Evolutionary conservation across 2,888 invertebrate genomes (phyloP).

Genomic region (Trachelus troglodyta): DNA sequence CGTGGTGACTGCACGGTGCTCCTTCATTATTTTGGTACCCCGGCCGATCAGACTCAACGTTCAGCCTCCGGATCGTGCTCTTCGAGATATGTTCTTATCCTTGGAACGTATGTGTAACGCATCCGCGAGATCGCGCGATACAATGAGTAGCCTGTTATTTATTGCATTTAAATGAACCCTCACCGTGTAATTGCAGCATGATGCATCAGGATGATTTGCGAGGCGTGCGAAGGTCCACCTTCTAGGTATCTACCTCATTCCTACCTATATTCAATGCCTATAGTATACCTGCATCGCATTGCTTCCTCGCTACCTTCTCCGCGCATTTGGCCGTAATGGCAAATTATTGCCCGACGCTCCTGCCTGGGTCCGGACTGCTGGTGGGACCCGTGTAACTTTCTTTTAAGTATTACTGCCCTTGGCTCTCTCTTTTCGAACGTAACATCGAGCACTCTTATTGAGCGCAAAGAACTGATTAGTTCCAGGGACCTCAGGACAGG

Average conservation of each 20-base stretch:
- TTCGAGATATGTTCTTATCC: not conserved
- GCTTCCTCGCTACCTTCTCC: not conserved
- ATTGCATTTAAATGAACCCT: slow-evolving; percentile 64
- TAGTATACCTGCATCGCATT: not conserved
- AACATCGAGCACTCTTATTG: not conserved
- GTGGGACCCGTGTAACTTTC: not conserved
- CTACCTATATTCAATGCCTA: not conserved
- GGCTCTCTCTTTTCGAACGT: not conserved
- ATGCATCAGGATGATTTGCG: slow-evolving; percentile 64
- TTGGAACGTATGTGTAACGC: slow-evolving; percentile 1
- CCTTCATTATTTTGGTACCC: slow-evolving; percentile 11
- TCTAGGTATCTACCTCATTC: slow-evolving; percentile 1
- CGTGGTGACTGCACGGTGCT: slow-evolving; percentile 14
- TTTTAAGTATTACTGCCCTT: not conserved
- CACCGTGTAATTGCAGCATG: slow-evolving; percentile 64
- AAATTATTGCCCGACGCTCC: slow-evolving; percentile 40
- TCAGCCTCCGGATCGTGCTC: not conserved
- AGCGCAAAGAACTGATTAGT: not conserved
- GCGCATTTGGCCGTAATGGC: slow-evolving; percentile 39
- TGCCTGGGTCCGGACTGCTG: not conserved
- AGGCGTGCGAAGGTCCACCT: slow-evolving; percentile 45
- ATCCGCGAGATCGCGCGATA: slow-evolving; percentile 48
- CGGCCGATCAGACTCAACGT: slow-evolving; percentile 3
- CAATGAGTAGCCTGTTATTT: slow-evolving; percentile 62
- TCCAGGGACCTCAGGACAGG: not conserved